Evolutionary conservation across 1,140 invertebrate genomes (phyloP), one percentile per base, ranked within the genome.

Genomic region (Maniola jurtina): DNA sequence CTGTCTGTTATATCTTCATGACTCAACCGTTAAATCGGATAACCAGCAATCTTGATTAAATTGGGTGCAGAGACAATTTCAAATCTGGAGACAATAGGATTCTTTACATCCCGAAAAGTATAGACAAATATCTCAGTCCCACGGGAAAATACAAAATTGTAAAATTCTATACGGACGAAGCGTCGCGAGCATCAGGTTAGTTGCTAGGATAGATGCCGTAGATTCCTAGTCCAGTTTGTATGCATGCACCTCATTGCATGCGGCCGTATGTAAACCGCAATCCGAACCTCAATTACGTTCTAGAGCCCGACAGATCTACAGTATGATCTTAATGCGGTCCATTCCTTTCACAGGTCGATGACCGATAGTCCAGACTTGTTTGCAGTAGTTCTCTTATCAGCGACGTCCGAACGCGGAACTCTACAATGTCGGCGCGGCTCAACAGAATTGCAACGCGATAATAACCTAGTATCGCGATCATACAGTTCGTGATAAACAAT

Each of bases 341-440:
- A 55, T 63, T 56, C 38, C 61, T 63, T 70, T 52, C 13, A 38
- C 60, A 52, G 64, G 60, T 70, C 64, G 47, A 63, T 62, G 64
- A 70, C 64, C 68, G 68, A 70, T 70, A 70, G 47, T 42, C 52
- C 60, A 50, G 60, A 63, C 68, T 63, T 63, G 61, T 63, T 63
- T 63, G 61, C 61, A 63, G 61, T 63, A 52, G 45, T 63, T 33
- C 54, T 50, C 52, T 63, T 63, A 63, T 63, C 61, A 52, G 50
- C 38, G 40, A 40, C 56, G 54, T 56, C 34, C 38, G 50, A 63
- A 63, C 61, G 61, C 61, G 61, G 61, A 63, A 63, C 55, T 16
- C 36, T 25, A 57, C 55, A n/a, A 13, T 57, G 40, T 40, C 55
- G 35, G 34, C 40, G 40, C 14, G 11, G n/a, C 35, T 57, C 35